phyloP scores from a whole-genome alignment of 1,140 invertebrate genomes.

The Cotesia vestalis region DNA sequence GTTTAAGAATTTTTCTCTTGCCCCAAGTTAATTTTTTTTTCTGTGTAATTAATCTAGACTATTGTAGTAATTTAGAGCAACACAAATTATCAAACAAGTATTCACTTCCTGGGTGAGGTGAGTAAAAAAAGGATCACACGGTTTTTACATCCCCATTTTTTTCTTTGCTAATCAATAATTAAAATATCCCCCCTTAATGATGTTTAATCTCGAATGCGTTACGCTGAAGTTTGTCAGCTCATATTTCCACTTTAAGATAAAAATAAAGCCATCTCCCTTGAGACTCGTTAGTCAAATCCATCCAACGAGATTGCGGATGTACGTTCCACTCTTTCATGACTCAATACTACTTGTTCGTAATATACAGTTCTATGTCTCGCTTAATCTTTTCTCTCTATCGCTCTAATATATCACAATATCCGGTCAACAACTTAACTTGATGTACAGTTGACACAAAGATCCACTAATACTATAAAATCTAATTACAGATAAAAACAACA shows the following conservation, averaged over 20 bases:
- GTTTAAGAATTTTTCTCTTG: too few species aligned
- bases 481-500: constrained; percentile 1
- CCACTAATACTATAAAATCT: constrained; percentile 35
- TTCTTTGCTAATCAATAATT: not conserved
- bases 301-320: constrained; percentile 4
- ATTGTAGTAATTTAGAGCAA: too few species aligned
- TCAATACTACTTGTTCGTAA: not conserved
- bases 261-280: constrained; percentile 28
- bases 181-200: not conserved
- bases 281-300: constrained; percentile 36
- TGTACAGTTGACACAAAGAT: constrained; percentile 35
- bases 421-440: constrained; percentile 38
- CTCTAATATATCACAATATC: constrained; percentile 9
- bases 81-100: too few species aligned
- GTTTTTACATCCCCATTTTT: not conserved
- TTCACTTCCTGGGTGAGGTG: constrained; percentile 49
- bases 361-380: not conserved
- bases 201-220: not conserved
- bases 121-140: constrained; percentile 43
- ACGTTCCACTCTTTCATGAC: not conserved
- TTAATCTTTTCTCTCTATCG: not conserved
- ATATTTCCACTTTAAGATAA: constrained; percentile 2
- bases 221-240: not conserved
- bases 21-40: too few species aligned
- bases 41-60: too few species aligned